phyloP scores from a whole-genome alignment of 2,888 invertebrate species.

The Antheraea assamensis region DNA sequence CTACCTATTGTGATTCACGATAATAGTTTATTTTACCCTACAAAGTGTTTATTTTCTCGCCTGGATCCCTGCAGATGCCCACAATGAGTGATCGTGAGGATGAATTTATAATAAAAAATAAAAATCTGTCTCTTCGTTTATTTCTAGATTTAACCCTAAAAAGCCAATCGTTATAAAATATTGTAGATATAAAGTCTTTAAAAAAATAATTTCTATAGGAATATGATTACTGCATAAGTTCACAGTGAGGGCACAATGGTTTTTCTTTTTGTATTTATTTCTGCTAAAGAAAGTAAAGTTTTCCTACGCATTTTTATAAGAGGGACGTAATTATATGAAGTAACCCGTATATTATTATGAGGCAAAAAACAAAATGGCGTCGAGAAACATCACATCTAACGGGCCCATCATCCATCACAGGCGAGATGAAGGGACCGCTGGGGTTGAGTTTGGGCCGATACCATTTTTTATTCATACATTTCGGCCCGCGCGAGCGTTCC shows the following conservation, averaged over 20 bases:
- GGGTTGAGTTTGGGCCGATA: constrained; percentile 30
- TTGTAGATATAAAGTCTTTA: too few species aligned
- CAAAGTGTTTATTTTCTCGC: too few species aligned
- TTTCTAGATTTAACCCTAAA: too few species aligned
- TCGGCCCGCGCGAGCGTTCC: constrained; percentile 34
- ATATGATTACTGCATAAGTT: too few species aligned
- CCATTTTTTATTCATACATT: constrained; percentile 43
- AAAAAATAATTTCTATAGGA: too few species aligned
- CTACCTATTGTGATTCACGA: too few species aligned
- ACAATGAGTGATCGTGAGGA: too few species aligned
- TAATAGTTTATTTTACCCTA: too few species aligned
- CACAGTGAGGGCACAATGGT: not conserved
- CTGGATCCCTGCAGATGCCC: too few species aligned
- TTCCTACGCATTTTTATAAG: not conserved
- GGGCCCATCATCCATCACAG: constrained; percentile 33
- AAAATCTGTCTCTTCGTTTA: too few species aligned
- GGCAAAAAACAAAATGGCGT: constrained; percentile 28
- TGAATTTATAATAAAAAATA: too few species aligned
- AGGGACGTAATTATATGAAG: not conserved
- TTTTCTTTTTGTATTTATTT: not conserved
- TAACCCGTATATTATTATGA: not conserved
- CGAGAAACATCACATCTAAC: constrained; percentile 27
- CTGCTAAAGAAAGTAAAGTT: not conserved
- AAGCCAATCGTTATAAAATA: too few species aligned
- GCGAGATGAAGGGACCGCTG: constrained; percentile 8